Percentiles rank a stretch among this genome's conserved stretches.
These are phyloP conservation scores for Melanotaenia nigrans DNA, from an alignment of 2,797 vertebrate species.

Conservation along the genomic window DNA sequence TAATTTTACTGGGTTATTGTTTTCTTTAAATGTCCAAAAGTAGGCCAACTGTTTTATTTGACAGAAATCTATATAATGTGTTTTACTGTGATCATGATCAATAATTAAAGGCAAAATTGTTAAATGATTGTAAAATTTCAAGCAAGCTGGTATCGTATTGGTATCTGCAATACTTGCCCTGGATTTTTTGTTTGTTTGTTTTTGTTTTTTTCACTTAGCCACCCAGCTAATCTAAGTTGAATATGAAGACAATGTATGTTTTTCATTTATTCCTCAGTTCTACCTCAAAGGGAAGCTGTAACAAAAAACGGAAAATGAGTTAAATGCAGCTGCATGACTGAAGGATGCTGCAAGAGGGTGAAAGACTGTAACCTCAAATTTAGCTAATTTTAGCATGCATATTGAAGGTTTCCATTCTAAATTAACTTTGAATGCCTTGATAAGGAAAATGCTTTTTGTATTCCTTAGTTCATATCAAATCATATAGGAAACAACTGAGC, in stretches of 20 bases:
- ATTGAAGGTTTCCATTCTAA: not conserved
- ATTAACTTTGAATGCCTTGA: not conserved
- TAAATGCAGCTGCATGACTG: conserved; percentile 30
- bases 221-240: not conserved
- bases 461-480: not conserved
- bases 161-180: too few species aligned
- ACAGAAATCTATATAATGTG: too few species aligned
- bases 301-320: conserved; percentile 22
- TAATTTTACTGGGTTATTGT: too few species aligned
- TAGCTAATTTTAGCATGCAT: conserved; percentile 6
- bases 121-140: too few species aligned
- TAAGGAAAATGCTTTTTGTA: not conserved
- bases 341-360: conserved; percentile 49
- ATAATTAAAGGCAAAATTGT: too few species aligned
- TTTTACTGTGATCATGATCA: too few species aligned
- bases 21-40: too few species aligned
- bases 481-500: not conserved
- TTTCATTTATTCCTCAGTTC: not conserved
- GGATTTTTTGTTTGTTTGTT: not conserved
- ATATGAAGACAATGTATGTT: not conserved
- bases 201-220: conserved; percentile 1
- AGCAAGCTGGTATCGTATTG: too few species aligned
- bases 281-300: conserved; percentile 13
- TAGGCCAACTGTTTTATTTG: too few species aligned
- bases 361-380: conserved; percentile 25